Evolutionary conservation across 64 coral and sea anemone species (phyloP).

Genomic region (Actinia equina): DNA sequence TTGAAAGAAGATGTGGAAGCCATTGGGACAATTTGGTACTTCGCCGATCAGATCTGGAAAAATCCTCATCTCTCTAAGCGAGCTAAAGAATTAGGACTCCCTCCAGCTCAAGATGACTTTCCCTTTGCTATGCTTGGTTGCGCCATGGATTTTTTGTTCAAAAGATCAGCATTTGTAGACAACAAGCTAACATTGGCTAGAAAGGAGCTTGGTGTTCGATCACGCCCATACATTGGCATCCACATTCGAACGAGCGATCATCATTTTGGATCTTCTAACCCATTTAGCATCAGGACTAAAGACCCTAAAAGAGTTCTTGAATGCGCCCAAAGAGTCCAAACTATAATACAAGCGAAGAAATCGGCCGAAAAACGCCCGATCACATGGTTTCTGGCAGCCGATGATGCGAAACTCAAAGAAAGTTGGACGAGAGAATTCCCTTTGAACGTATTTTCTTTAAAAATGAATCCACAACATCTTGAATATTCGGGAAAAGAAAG

Average conservation of each 20-base stretch:
- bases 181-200: not conserved
- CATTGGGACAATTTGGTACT: conserved; percentile 25
- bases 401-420: not conserved
- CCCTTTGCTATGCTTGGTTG: conserved; percentile 26
- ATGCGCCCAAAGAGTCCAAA: not conserved
- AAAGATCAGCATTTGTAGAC: not conserved
- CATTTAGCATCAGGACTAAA: not conserved
- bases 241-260: conserved; percentile 46
- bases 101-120: not conserved
- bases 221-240: conserved; percentile 25
- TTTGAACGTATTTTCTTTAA: not conserved
- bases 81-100: not conserved
- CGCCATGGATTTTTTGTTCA: conserved; percentile 33
- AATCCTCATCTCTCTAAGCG: conserved; percentile 16
- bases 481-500: not conserved
- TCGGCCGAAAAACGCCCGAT: not conserved
- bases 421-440: not conserved
- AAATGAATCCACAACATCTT: not conserved
- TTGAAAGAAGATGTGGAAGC: conserved; percentile 7
- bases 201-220: not conserved
- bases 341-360: not conserved
- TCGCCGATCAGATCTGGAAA: conserved; percentile 16
- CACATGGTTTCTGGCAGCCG: conserved; percentile 29
- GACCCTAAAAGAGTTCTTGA: not conserved
- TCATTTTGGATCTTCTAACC: conserved; percentile 18